Conservation (phyloP, 2,797 vertebrate species). For the Babyrousa celebensis region DNA sequence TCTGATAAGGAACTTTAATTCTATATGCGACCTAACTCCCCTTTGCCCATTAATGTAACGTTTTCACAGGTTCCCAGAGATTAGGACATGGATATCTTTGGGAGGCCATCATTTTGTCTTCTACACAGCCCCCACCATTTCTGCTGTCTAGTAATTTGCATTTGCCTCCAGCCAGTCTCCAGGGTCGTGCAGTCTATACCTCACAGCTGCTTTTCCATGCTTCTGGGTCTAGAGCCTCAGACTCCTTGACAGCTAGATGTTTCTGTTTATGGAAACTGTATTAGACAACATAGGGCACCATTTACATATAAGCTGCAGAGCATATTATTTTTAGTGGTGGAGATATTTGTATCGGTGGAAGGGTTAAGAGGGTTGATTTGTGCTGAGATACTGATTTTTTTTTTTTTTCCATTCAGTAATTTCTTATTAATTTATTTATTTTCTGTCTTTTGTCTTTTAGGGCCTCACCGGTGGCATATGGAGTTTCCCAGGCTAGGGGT, state of each 20-base stretch:
- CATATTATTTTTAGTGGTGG: background rate
- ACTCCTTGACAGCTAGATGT: background rate
- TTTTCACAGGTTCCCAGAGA: background rate
- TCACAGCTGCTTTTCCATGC: background rate
- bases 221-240: fast-evolving
- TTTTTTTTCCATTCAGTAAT: background rate
- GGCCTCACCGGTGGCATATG: too few relatives aligned
- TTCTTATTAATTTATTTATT: background rate
- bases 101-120: background rate
- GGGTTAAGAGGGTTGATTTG: background rate
- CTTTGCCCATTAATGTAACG: background rate
- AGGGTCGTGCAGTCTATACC: background rate
- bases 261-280: background rate
- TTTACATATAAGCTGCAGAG: background rate
- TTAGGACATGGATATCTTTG: background rate
- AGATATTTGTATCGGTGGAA: background rate
- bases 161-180: background rate
- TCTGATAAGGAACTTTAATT: background rate
- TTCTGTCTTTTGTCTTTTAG: background rate
- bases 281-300: too few relatives aligned
- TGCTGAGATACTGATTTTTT: background rate
- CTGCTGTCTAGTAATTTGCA: background rate
- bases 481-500: too few relatives aligned
- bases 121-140: background rate
- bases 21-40: background rate